Conservation (phyloP, 2,113 vertebrate genomes). For the Corynorhinus townsendii region DNA sequence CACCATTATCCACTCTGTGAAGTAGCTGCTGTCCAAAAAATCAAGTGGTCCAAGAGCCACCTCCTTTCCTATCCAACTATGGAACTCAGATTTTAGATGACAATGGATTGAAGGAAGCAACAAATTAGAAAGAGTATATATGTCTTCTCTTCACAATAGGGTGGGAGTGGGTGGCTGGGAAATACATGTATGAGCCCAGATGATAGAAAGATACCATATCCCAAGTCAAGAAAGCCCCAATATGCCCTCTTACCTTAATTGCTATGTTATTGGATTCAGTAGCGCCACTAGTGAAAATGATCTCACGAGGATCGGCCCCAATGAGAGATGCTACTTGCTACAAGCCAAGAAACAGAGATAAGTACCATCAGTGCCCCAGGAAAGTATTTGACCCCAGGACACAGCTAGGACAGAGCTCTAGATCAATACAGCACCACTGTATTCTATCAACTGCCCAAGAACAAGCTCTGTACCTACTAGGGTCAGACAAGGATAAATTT, state of each 20-base stretch:
- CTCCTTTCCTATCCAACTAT: neutral
- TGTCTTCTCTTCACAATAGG: neutral
- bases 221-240: neutral
- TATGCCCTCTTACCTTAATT: constrained; percentile 87
- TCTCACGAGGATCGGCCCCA: constrained; percentile 94
- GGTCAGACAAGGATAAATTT: neutral
- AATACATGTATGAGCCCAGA: neutral
- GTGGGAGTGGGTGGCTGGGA: neutral
- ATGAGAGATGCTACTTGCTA: constrained; percentile 96
- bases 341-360: constrained; percentile 55
- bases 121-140: neutral
- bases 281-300: constrained; percentile 97
- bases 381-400: neutral
- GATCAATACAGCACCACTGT: neutral
- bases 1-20: neutral
- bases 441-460: neutral
- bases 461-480: neutral
- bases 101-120: neutral
- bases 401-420: neutral
- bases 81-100: neutral
- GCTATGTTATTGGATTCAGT: constrained; percentile 99
- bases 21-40: neutral
- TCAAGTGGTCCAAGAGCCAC: neutral
- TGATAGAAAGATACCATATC: neutral
- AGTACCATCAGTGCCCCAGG: neutral